Evolutionary conservation across 2,797 vertebrate genomes (phyloP), one percentile per base, ranked within the genome.

Genomic region (Columba guinea): DNA sequence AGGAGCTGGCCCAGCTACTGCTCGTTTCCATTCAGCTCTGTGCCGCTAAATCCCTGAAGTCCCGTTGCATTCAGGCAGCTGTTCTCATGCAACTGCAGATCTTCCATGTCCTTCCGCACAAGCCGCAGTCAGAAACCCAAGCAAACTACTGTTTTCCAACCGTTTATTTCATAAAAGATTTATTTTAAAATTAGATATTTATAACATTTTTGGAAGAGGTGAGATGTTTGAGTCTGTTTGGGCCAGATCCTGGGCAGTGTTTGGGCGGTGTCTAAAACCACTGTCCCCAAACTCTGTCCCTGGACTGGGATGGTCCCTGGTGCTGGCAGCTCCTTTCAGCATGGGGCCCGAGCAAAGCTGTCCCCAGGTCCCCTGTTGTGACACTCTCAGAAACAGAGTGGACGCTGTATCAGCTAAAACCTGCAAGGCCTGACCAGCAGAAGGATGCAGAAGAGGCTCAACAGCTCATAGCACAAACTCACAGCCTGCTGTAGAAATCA

Each of bases 171-270:
- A 67, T 73, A 60, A 37, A 89, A 82, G 52, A 76, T 82, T 95
- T 94, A 94, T 88, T 96, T 94, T 60, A 76, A 92, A 86, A 86
- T 84, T 48, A 88, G 51, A 84, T 91, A 92, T 21, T 4, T 9
- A 1, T 35, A 37, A 35, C 35, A 32, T 23, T 73, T 89, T 63
- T 69, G 39, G 30, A 49, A 74, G 53, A 86, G 77, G 76, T 55
- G 52, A 55, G 65, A 46, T 69, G 59, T 84, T 80, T 35, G 27
- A 13, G 11, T 39, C 27, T 49, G 34, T 58, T 32, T 64, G 65
- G 39, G 48, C 81, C 73, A 78, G 73, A 58, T 92, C 79, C 53
- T 1, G 1, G 58, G 55, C 65, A 92, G 80, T 22, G 3, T 63
- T 39, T 46, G 56, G 23, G 41, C 49, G 27, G 12, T 39, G 10